phyloP scores from a whole-genome alignment of 1,140 invertebrate genomes.

The Apis florea region DNA sequence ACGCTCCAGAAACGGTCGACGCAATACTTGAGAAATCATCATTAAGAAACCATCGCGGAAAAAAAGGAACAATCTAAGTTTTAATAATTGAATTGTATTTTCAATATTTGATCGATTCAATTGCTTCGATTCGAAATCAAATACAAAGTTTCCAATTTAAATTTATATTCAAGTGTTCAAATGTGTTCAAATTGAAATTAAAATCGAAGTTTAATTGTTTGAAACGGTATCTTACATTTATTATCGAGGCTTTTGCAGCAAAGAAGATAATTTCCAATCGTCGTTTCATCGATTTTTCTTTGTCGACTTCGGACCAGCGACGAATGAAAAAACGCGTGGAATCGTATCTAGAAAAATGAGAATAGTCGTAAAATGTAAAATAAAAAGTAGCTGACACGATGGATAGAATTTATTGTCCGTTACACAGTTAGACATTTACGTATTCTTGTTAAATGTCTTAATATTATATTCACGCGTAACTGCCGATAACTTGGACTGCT shows the following conservation, averaged over 20 bases:
- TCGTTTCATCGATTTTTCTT: no score
- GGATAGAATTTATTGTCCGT: background rate
- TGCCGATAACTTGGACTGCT: conserved; percentile 15
- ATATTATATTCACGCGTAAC: conserved; percentile 26
- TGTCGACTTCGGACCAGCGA: no score
- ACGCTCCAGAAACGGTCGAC: background rate
- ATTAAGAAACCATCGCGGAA: background rate
- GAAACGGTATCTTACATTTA: background rate
- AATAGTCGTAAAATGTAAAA: background rate
- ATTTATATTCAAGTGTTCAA: background rate
- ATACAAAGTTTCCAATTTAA: background rate
- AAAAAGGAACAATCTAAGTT: background rate
- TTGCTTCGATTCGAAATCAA: background rate
- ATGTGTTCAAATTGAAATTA: background rate
- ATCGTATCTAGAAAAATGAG: background rate
- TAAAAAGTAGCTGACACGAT: no score
- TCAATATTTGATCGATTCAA: background rate
- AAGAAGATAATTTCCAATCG: background rate
- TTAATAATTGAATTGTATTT: background rate
- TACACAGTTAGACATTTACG: background rate
- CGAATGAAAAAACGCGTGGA: background rate
- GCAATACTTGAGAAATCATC: background rate
- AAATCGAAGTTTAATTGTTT: background rate
- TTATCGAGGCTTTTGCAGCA: no score
- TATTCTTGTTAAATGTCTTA: conserved; percentile 4